phyloP scores from a whole-genome alignment of 2,113 vertebrate genomes.

The Notechis scutatus region DNA sequence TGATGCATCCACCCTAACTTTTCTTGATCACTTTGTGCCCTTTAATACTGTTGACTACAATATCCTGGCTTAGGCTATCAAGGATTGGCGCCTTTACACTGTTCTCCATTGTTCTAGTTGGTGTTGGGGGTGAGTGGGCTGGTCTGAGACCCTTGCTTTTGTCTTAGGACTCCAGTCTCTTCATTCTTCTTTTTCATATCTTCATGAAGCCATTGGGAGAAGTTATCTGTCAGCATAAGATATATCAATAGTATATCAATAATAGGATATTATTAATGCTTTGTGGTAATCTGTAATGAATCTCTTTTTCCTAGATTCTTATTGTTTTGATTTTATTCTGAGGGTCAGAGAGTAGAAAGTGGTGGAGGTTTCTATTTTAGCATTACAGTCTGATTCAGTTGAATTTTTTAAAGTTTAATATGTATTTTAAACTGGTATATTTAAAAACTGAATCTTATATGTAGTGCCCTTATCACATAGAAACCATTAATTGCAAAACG shows the following conservation, averaged over 20 bases:
- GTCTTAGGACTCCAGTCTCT: not conserved
- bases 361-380: not conserved
- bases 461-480: not conserved
- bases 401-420: not conserved
- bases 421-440: not conserved
- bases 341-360: not conserved
- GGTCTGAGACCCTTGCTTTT: not conserved
- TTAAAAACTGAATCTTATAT: not conserved
- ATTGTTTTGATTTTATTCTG: not conserved
- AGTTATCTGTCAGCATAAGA: not conserved
- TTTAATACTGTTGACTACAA: not conserved
- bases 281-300: not conserved
- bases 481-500: slow-evolving; percentile 13
- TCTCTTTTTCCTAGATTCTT: not conserved
- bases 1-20: not conserved
- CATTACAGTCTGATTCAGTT: not conserved
- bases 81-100: not conserved
- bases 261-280: not conserved
- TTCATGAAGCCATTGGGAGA: not conserved
- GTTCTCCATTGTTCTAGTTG: not conserved
- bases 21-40: not conserved
- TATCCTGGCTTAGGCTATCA: not conserved
- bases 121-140: not conserved
- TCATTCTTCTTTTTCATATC: not conserved
- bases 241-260: not conserved